Conservation (phyloP, 1,140 invertebrate genomes). For the Pseudobourletiella spinata region DNA sequence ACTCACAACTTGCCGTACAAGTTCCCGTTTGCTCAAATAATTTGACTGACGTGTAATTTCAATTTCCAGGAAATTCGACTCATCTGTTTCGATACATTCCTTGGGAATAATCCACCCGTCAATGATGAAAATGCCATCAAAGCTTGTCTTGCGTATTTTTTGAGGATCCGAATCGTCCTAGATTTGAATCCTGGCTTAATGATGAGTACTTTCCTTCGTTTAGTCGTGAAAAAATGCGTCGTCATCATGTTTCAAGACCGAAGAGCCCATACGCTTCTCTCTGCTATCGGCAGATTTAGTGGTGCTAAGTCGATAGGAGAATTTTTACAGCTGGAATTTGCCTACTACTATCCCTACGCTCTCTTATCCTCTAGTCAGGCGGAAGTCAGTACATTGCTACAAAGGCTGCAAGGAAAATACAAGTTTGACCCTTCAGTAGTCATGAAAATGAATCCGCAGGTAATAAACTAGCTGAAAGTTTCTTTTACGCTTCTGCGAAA, state of each 20-base stretch:
- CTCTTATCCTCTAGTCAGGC: background rate
- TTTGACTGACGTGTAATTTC: no score
- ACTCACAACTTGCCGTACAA: no score
- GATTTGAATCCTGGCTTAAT: background rate
- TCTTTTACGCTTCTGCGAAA: no score
- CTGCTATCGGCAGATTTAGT: background rate
- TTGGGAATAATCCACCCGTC: background rate
- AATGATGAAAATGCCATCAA: background rate
- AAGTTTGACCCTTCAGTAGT: background rate
- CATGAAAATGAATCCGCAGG: background rate
- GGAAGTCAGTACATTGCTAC: background rate
- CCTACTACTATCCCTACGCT: background rate
- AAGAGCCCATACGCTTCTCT: background rate
- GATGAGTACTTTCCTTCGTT: background rate
- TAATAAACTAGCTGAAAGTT: background rate
- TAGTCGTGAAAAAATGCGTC: background rate
- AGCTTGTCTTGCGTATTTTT: background rate
- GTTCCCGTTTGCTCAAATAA: no score
- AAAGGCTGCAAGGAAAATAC: background rate
- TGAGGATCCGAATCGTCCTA: background rate
- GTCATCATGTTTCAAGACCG: background rate
- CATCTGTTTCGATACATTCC: background rate
- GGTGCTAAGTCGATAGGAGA: background rate
- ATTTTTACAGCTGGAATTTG: background rate
- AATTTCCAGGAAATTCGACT: background rate